Base-by-base conservation (phyloP, 2,888 invertebrate genomes). In the Alloscopus bannaensis region DNA sequence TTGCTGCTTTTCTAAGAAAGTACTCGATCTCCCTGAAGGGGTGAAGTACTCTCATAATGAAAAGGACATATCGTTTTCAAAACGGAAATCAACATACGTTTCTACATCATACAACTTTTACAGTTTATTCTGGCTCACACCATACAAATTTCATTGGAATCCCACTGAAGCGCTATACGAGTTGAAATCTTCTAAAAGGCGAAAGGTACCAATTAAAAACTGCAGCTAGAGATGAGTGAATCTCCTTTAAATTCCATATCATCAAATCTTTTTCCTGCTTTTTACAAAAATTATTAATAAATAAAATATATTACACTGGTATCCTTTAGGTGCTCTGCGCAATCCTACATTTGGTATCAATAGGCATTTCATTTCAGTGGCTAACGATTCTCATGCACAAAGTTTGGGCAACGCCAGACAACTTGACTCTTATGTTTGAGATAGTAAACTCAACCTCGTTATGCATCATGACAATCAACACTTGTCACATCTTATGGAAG, bases 91-190 rank as follows among this genome's bases (percentile, higher is more conserved):
- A 13, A 31, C 29, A 2, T 59, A 59, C 18, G 20, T 59, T 31
- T 31, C 59, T 1, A 18, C 36, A 3, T 20, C 36, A 1, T 36
- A 22, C 59, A 59, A 59, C 20, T 59, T 59, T 20, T 59, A 18
- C 31, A 36, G 18, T n/a, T 18, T 29, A 31, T 59, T 59, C 24
- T 1, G 3, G 20, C 31, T 31, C 8, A 59, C 31, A 20, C 59
- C 59, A 6, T 59, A 31, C 36, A 59, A 59, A 20, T 59, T 59
- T 59, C 59, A 22, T 29, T 59, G 59, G 59, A 59, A 59, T 13
- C 1, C 31, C 6, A 20, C 6, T 6, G 36, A 59, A 2, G 59
- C 20, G 4, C 1, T 18, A 3, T 59, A 29, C 20, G 59, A 36
- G 13, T 3, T 59, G 31, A 2, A 11, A 29, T 31, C 31, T n/a